Base-by-base conservation (phyloP, 2,113 vertebrate species). In the Lipophrys pholis region DNA sequence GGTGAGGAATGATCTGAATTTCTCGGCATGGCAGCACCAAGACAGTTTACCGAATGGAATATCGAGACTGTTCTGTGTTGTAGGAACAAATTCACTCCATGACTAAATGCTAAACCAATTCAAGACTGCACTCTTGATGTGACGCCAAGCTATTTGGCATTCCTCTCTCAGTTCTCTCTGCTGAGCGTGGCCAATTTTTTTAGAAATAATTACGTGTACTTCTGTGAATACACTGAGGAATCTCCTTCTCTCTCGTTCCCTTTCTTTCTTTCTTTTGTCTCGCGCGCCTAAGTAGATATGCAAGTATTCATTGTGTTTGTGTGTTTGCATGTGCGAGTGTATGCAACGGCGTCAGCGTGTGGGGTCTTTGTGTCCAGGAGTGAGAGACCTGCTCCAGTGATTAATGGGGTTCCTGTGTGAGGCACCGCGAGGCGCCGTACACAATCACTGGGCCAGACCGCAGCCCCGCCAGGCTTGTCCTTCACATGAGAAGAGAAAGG, bases 341-440 rank as follows among this genome's bases (percentile, higher is more conserved):
- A 36, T 49, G 78, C 52, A 50, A 60, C 54, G 30, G 51, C 66
- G 76, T 85, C 82, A 21, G 89, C 81, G 87, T 93, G 86, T 92
- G 90, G 83, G 86, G 88, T 93, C 87, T 92, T 89, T 92, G 87
- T 88, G 87, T 88, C 83, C 80, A 74, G 87, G 77, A 87, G 88
- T 82, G 87, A 85, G 87, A 84, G 91, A 92, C 88, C 91, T 90
- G 90, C 91, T 89, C 83, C 72, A 84, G 90, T 93, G 91, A 94
- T 94, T 94, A 94, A 94, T 94, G 92, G 89, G 79, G 83, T 87
- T 90, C 90, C 90, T 90, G 87, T 91, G 87, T 86, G 90, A 91
- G 89, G 89, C 89, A 69, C 87, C 69, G 67, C 82, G 35, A 90
- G 91, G 91, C 91, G 85, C 89, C 84, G 82, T 87, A 87, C 87